Percentiles rank a stretch among this genome's conserved stretches.
Conservation (phyloP, 2,888 invertebrate species). For the Julus scandinavius region DNA sequence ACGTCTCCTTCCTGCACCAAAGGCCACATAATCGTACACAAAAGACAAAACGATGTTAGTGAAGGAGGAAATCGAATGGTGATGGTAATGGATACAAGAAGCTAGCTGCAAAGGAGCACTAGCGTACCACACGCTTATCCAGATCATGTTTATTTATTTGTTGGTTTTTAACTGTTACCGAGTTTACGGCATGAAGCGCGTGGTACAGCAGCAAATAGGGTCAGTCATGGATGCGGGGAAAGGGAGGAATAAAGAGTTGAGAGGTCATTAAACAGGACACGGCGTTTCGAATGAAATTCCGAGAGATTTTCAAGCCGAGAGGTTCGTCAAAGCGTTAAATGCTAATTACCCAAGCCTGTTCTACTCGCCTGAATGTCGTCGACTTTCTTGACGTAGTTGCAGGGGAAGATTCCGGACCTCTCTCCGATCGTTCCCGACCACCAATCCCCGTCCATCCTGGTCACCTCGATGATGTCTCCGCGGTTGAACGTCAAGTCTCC, state of each 20-base stretch:
- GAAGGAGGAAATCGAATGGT: background rate
- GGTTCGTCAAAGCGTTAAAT: too few species aligned
- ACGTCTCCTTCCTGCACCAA: constrained; percentile 35
- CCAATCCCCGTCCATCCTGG: constrained; percentile 95
- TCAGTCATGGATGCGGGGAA: too few species aligned
- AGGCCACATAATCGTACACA: background rate
- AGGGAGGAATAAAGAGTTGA: too few species aligned
- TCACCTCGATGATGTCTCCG: constrained; percentile 87
- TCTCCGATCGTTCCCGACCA: constrained; percentile 93
- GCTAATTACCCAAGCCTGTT: too few species aligned
- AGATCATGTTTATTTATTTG: too few species aligned
- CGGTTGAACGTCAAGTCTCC: constrained; percentile 90
- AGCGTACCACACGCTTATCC: background rate
- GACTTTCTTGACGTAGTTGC: constrained; percentile 82
- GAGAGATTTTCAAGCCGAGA: too few species aligned
- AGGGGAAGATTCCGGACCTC: constrained; percentile 93
- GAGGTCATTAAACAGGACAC: too few species aligned
- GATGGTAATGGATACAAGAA: background rate
- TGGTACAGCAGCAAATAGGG: too few species aligned
- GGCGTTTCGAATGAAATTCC: too few species aligned
- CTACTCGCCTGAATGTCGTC: constrained; percentile 56
- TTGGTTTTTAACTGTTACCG: too few species aligned
- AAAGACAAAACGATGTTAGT: constrained; percentile 46
- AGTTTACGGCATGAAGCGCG: too few species aligned
- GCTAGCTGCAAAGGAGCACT: background rate